These are phyloP conservation scores for Rissa tridactyla DNA, from an alignment of 2,113 vertebrate species.

Conservation along the genomic window DNA sequence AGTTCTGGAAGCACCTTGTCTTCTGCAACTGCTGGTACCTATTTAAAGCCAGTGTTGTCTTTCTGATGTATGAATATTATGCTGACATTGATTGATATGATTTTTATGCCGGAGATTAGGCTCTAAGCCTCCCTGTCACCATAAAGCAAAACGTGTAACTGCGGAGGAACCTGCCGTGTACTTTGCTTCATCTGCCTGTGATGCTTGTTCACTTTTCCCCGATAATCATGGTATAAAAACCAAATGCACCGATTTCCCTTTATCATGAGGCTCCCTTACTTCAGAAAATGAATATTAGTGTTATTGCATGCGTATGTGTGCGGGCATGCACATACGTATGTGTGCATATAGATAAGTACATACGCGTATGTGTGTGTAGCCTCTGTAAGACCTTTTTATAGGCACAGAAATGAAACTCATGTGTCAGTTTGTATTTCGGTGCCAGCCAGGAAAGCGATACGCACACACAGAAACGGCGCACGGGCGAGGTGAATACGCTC, in stretches of 20 bases:
- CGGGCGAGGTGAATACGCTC: accelerated
- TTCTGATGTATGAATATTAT: constrained; percentile 19
- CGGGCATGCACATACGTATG: too few relatives aligned
- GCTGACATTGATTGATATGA: constrained; percentile 35
- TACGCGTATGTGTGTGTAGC: accelerated
- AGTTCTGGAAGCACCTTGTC: constrained; percentile 24
- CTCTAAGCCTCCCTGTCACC: constrained; percentile 13
- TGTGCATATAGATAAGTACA: background rate
- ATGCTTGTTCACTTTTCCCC: background rate
- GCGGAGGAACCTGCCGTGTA: background rate
- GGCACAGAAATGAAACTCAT: background rate
- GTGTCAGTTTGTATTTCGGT: background rate
- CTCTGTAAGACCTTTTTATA: background rate
- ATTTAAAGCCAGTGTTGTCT: constrained; percentile 66
- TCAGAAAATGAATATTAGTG: background rate
- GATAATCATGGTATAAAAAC: accelerated
- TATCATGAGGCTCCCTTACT: background rate
- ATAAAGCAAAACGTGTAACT: background rate
- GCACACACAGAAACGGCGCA: accelerated
- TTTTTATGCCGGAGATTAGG: constrained; percentile 23
- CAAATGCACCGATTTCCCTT: background rate
- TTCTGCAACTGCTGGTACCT: constrained; percentile 38
- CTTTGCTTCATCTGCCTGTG: background rate
- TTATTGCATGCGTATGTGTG: accelerated
- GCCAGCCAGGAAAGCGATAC: background rate